phyloP scores from a whole-genome alignment of 2,888 invertebrate species.

The Cheilosia urbana region DNA sequence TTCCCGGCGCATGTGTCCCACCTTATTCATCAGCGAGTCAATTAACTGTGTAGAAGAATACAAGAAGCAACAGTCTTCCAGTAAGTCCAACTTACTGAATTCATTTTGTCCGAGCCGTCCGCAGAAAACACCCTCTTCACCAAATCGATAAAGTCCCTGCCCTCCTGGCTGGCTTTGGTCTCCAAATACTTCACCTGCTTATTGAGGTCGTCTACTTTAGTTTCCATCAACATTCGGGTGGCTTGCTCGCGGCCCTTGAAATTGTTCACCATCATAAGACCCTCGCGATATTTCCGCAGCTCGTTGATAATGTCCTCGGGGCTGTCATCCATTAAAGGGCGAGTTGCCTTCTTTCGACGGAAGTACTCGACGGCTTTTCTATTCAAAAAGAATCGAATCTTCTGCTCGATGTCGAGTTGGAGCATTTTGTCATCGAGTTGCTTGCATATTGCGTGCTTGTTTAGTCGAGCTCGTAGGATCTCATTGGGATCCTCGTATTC shows the following conservation, averaged over 20 bases:
- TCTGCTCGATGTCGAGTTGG: slow-evolving; percentile 66
- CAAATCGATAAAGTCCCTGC: neutral
- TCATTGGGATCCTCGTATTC: slow-evolving; percentile 71
- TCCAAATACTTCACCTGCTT: slow-evolving; percentile 52
- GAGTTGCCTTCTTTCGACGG: slow-evolving; percentile 77
- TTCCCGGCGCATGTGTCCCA: slow-evolving; percentile 77
- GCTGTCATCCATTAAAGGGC: slow-evolving; percentile 77
- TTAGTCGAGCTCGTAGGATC: slow-evolving; percentile 73
- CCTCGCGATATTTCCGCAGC: slow-evolving; percentile 69
- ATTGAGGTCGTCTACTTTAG: slow-evolving; percentile 30
- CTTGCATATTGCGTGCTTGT: slow-evolving; percentile 76
- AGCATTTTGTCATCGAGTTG: slow-evolving; percentile 44
- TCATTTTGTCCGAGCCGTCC: slow-evolving; percentile 58
- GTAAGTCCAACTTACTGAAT: slow-evolving; percentile 60
- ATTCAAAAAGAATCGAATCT: slow-evolving; percentile 75
- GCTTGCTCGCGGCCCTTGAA: slow-evolving; percentile 35
- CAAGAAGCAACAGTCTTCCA: neutral
- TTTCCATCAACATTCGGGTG: slow-evolving; percentile 47
- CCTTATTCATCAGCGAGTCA: slow-evolving; percentile 71
- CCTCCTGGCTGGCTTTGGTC: neutral
- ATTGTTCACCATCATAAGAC: slow-evolving; percentile 76
- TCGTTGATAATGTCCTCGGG: slow-evolving; percentile 45
- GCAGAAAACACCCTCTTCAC: slow-evolving; percentile 34
- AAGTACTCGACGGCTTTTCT: slow-evolving; percentile 78
- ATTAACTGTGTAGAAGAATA: slow-evolving; percentile 68